Conservation (phyloP, 2,113 vertebrate species). For the Mirounga angustirostris region DNA sequence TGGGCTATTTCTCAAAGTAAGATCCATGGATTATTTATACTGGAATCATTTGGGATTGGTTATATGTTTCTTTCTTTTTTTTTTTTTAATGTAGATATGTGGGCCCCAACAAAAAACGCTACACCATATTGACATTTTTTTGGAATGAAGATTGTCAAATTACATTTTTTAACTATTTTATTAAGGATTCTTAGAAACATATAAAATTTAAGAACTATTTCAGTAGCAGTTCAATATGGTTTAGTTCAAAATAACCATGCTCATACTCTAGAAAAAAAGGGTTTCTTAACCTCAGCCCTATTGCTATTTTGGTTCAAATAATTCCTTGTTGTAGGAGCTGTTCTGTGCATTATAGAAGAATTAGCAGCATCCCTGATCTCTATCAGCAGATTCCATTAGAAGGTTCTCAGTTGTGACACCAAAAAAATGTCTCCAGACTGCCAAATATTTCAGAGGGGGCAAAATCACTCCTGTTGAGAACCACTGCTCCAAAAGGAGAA, state of each 20-base stretch:
- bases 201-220: not conserved
- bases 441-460: not conserved
- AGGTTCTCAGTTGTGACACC: not conserved
- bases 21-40: not conserved
- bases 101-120: not conserved
- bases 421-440: not conserved
- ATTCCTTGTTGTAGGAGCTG: not conserved
- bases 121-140: not conserved
- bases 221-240: not conserved
- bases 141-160: not conserved
- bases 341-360: not conserved
- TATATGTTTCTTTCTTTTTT: not conserved
- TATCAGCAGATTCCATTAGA: not conserved
- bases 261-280: not conserved
- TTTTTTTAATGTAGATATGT: not conserved
- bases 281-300: not conserved
- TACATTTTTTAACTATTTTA: not conserved
- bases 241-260: not conserved
- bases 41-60: too few relatives aligned
- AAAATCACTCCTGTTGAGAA: not conserved
- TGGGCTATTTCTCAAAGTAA: not conserved
- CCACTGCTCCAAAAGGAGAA: not conserved
- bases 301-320: too few relatives aligned
- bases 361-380: not conserved
- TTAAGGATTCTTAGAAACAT: not conserved